Evolutionary conservation across 2,113 vertebrate genomes (phyloP).

Genomic region (Hirundichthys speculiger): DNA sequence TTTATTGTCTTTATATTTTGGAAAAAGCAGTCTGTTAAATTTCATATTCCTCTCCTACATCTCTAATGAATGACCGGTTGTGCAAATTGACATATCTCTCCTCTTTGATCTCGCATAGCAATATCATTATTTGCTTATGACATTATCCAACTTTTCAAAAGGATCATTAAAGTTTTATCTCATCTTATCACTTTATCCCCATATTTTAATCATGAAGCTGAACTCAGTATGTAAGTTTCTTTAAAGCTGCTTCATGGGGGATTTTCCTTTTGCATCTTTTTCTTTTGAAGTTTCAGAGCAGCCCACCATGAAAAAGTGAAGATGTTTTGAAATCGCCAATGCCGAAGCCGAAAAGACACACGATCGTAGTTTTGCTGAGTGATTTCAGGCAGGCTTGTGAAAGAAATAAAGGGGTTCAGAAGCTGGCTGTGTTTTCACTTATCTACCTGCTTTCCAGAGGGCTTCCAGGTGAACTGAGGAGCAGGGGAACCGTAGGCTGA

Average conservation of each 20-base stretch:
- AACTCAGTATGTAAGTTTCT: slow-evolving; percentile 9
- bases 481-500: slow-evolving; percentile 41
- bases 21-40: no score
- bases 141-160: slow-evolving; percentile 14
- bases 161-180: slow-evolving; percentile 28
- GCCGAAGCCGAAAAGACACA: neutral
- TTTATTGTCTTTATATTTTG: no score
- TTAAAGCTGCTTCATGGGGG: slow-evolving; percentile 8
- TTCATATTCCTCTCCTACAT: neutral
- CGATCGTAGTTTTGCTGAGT: neutral
- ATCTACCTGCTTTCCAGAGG: slow-evolving; percentile 65
- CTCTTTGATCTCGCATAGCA: slow-evolving; percentile 25
- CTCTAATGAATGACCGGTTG: neutral
- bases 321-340: slow-evolving; percentile 4
- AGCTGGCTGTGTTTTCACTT: neutral
- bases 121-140: slow-evolving; percentile 20
- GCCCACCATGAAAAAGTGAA: slow-evolving; percentile 8
- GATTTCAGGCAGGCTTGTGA: neutral
- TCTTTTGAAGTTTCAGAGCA: slow-evolving; percentile 42
- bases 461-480: slow-evolving; percentile 75
- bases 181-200: slow-evolving; percentile 11
- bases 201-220: slow-evolving; percentile 23
- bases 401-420: neutral
- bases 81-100: neutral
- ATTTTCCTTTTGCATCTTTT: neutral